These are phyloP conservation scores for Entomobrya proxima DNA, from an alignment of 2,888 invertebrate species.

Conservation along the genomic window DNA sequence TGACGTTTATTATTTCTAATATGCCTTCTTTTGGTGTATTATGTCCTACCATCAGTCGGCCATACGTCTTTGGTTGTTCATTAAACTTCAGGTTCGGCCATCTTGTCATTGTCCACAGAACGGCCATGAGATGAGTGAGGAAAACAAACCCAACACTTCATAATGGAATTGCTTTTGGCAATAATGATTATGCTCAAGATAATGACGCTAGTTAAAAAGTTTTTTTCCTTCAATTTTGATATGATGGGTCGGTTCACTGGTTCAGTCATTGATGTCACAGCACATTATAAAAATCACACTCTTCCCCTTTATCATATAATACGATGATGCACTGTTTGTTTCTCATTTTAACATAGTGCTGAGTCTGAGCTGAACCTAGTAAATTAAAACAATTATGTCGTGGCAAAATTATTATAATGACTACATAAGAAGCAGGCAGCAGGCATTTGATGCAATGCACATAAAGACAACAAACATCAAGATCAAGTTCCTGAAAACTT, in stretches of 20 bases:
- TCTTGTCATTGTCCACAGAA: constrained; percentile 25
- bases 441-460: too few species aligned
- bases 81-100: not conserved
- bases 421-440: too few species aligned
- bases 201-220: not conserved
- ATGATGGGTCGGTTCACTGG: constrained; percentile 12
- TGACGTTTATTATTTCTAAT: not conserved
- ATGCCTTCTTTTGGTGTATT: too few species aligned
- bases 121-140: constrained; percentile 48
- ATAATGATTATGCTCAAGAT: constrained; percentile 2
- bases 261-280: constrained; percentile 8
- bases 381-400: not conserved
- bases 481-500: too few species aligned
- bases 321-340: constrained; percentile 3
- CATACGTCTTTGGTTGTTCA: not conserved
- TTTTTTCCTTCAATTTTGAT: too few species aligned
- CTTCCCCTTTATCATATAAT: not conserved
- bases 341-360: not conserved
- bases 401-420: too few species aligned
- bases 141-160: constrained; percentile 23
- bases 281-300: constrained; percentile 26
- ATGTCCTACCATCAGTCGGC: too few species aligned
- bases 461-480: too few species aligned
- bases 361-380: not conserved
- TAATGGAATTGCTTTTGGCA: constrained; percentile 21